Evolutionary conservation across 2,888 invertebrate genomes (phyloP).

Genomic region (Lampropteryx suffumata): DNA sequence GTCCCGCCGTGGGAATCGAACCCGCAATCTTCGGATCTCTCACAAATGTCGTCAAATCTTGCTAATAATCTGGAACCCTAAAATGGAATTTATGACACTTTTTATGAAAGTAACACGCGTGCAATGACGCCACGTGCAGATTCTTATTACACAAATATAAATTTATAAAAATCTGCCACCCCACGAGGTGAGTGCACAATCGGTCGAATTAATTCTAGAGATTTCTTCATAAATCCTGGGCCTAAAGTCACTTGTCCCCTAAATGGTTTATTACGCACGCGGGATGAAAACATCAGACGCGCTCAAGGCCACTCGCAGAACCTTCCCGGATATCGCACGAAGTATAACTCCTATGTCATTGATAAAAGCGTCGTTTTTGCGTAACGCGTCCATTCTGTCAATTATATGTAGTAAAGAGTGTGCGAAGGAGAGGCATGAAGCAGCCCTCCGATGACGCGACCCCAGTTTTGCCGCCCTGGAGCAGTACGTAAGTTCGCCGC

Average conservation of each 20-base stretch:
- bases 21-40: too few species aligned
- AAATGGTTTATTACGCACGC: conserved; percentile 79
- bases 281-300: conserved; percentile 79
- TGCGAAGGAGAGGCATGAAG: conserved; percentile 58
- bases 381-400: conserved; percentile 58
- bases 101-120: too few species aligned
- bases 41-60: too few species aligned
- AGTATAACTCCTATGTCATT: conserved; percentile 74
- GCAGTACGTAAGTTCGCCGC: conserved; percentile 61
- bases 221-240: conserved; percentile 76
- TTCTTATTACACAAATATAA: too few species aligned
- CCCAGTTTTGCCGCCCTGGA: conserved; percentile 59
- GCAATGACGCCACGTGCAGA: too few species aligned
- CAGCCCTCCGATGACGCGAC: conserved; percentile 41
- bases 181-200: conserved; percentile 50
- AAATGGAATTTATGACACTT: too few species aligned
- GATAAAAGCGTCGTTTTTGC: conserved; percentile 78
- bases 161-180: conserved; percentile 1
- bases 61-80: too few species aligned
- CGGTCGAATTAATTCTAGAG: conserved; percentile 74
- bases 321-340: conserved; percentile 45
- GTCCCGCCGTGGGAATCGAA: too few species aligned
- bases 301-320: conserved; percentile 75
- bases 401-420: conserved; percentile 61
- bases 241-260: conserved; percentile 75